Evolutionary conservation across 2,888 invertebrate genomes (phyloP), one percentile per base, ranked within the genome.

Genomic region (Mythimna impura): DNA sequence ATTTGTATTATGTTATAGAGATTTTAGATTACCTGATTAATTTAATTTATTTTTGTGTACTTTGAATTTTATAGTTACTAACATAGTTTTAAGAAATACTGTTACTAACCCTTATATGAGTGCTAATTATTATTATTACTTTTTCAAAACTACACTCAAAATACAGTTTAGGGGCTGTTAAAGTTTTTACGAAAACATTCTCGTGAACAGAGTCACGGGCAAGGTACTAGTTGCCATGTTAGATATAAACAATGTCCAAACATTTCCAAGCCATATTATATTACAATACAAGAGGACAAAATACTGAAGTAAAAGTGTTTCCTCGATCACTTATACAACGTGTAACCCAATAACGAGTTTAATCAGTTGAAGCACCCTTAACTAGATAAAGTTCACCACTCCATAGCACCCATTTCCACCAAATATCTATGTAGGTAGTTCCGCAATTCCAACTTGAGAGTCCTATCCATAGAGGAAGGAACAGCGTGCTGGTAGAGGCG

Each of bases 341-440:
- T 69, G 82, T 72, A 70, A 70, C 22, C 72, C 47, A 72, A 70
- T 77, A 69, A 57, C 66, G 30, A 66, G 57, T 61, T 70, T 66
- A 66, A 80, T 81, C 69, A 64, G 25, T 62, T 72, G 58, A 68
- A 81, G 82, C n/a, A 65, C 66, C 40, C 82, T 80, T 54, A 34
- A 54, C 52, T 30, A 52, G 70, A 73, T 73, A 82, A 80, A 82
- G 66, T 78, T 57, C 14, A 22, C 36, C 64, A 20, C 72, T 81
- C 9, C 47, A 64, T 6, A 30, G 25, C 30, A 73, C 63, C 63
- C 47, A 64, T 64, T 70, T 60, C 4, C 12, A 71, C 47, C 58
- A 68, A 57, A 65, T 61, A 62, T 30, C 36, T 47, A 52, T 43
- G 3, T 8, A 43, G 10, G 17, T 20, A 47, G 54, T 68, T 66